Evolutionary conservation across 2,888 invertebrate species (phyloP).

Genomic region (Periphyllus acericola): DNA sequence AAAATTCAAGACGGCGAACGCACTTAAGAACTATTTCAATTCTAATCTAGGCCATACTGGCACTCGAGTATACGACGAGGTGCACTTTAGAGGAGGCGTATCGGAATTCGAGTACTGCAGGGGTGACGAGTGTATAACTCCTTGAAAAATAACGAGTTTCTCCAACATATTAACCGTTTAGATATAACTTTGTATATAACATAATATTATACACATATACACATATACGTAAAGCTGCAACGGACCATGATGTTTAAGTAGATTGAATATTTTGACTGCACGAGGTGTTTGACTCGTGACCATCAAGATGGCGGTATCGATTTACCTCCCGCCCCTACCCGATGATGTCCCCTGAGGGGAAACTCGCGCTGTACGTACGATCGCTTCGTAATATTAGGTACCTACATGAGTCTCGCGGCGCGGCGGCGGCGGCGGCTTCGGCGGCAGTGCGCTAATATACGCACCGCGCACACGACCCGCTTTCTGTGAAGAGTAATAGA

Average conservation of each 20-base stretch:
- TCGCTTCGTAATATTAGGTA: not conserved
- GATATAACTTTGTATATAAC: too few relatives aligned
- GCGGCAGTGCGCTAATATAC: conserved; percentile 46
- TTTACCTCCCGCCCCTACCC: conserved; percentile 40
- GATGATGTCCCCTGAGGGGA: conserved; percentile 42
- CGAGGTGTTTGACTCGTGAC: conserved; percentile 61
- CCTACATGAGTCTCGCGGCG: conserved; percentile 39
- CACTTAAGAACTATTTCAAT: not conserved
- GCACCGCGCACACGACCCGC: conserved; percentile 37
- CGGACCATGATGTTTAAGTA: conserved; percentile 19
- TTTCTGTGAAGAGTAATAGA: conserved; percentile 40
- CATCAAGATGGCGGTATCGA: conserved; percentile 61
- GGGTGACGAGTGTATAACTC: not conserved
- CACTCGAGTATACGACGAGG: not conserved
- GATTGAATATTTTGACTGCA: conserved; percentile 59
- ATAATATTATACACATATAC: not conserved
- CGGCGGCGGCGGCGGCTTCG: too few relatives aligned
- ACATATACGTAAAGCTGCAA: not conserved
- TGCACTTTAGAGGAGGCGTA: not conserved
- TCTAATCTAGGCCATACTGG: not conserved
- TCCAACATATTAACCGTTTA: not conserved
- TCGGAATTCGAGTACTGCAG: not conserved
- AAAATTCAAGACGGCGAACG: not conserved
- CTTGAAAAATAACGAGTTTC: conserved; percentile 9
- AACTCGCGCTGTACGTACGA: conserved; percentile 40